Evolutionary conservation across 2,797 vertebrate genomes (phyloP).

Genomic region (Coluber constrictor): DNA sequence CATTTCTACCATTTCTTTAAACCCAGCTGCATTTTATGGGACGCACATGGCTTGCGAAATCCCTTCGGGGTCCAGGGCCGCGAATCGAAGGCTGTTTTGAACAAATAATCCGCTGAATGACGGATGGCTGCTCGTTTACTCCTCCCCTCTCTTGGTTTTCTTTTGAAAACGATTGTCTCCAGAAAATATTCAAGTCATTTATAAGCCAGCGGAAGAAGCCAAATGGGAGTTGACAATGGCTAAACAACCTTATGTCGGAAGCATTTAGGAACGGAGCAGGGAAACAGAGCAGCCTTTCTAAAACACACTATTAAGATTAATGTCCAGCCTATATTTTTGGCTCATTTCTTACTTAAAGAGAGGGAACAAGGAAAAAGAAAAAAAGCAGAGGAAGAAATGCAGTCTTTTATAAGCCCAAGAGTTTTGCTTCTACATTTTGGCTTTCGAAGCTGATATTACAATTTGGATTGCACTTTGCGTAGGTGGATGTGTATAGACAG

Average conservation of each 20-base stretch:
- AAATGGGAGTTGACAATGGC: slow-evolving; percentile 29
- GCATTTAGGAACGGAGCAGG: slow-evolving; percentile 21
- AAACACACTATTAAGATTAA: neutral
- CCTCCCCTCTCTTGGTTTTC: neutral
- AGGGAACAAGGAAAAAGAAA: no score
- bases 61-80: neutral
- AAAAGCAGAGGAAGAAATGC: neutral
- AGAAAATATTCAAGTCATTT: slow-evolving; percentile 3
- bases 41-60: neutral
- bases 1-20: slow-evolving; percentile 5
- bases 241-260: neutral
- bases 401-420: neutral
- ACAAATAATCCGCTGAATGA: neutral
- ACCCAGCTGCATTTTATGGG: slow-evolving; percentile 9
- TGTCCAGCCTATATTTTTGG: neutral
- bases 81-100: neutral
- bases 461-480: neutral
- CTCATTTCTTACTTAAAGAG: neutral
- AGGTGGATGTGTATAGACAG: neutral
- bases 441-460: neutral
- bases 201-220: slow-evolving; percentile 13
- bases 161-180: slow-evolving; percentile 20
- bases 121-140: neutral
- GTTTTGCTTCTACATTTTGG: neutral
- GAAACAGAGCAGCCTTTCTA: slow-evolving; percentile 10